Conservation (phyloP, 2,797 vertebrate genomes). For the Pachyuromys duprasi region DNA sequence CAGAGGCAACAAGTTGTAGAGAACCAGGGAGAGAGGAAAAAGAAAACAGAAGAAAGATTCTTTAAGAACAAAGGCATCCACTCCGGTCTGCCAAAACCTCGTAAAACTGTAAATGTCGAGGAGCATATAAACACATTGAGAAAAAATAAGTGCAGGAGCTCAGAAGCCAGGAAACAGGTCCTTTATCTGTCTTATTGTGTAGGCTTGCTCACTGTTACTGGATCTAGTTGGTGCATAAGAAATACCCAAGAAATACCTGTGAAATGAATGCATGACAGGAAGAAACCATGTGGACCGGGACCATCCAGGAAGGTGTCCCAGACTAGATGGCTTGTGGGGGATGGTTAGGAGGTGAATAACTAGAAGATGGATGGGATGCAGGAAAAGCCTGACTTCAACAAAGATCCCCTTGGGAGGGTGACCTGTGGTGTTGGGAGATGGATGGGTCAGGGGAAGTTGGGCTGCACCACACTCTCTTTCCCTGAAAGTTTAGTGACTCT, state of each 20-base stretch:
- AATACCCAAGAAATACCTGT: neutral
- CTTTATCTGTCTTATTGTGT: neutral
- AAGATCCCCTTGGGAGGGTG: neutral
- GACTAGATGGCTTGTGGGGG: neutral
- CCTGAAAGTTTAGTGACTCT: neutral
- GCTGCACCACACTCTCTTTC: neutral
- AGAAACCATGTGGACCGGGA: neutral
- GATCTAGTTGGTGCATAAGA: neutral
- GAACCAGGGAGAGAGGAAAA: neutral
- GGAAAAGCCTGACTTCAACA: neutral
- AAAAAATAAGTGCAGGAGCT: neutral
- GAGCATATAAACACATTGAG: neutral
- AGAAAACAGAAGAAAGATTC: neutral
- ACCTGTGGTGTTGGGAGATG: neutral
- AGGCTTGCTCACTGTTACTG: neutral
- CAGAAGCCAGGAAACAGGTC: neutral
- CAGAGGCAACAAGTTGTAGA: neutral
- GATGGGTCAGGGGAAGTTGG: neutral
- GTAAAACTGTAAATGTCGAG: neutral
- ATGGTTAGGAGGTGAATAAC: neutral
- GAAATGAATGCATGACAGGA: neutral
- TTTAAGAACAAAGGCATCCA: neutral
- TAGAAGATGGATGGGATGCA: neutral
- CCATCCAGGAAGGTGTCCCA: neutral
- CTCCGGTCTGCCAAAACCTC: neutral